Base-by-base conservation (phyloP, 2,888 invertebrate species). In the Glaucopsyche alexis region DNA sequence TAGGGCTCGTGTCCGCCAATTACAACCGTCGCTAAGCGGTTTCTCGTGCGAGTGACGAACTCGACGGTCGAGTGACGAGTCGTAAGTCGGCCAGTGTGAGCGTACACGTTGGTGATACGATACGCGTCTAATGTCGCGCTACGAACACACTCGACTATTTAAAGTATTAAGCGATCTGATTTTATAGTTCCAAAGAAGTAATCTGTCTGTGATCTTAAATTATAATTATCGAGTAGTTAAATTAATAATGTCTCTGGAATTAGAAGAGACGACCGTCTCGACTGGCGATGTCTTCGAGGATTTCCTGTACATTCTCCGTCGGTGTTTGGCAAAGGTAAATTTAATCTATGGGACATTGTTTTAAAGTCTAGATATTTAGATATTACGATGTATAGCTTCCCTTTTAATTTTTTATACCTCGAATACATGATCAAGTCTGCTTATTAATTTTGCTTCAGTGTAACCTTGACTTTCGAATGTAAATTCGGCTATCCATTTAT, bases 211-310 rank as follows among this genome's bases (percentile, higher is more conserved):
- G 91, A 91, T 91, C 77, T 81, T 82, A 81, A 79, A 79, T 76
- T 81, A 80, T 78, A 82, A 80, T 82, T 77, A 78, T 85, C 80
- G 75, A 79, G 73, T 75, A 78, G 75, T 78, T 72, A 78, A 84
- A 83, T 73, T 81, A 81, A 85, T 78, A 77, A 95, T 96, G 94
- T 94, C 94, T 83, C 87, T 95, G 84, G 96, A 96, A 83, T 93
- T 95, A 84, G 95, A 94, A 85, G 94, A 95, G 79, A 85, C 94
- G 45, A 87, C 93, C 80, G 92, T 94, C 80, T 86, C 93, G 83
- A 93, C 95, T 79, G 96, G 96, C 79, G 95, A 96, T 88, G 94
- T 96, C 81, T 94, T 96, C 87, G 95, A 95, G 85, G 96, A 96
- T 87, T 95, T 96, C 88, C 93, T 95, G 82, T 87, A 94, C 81